Percentiles rank a stretch among this genome's conserved stretches.
Evolutionary conservation across 2,797 vertebrate genomes (phyloP).

Genomic region (Lerista edwardsae): DNA sequence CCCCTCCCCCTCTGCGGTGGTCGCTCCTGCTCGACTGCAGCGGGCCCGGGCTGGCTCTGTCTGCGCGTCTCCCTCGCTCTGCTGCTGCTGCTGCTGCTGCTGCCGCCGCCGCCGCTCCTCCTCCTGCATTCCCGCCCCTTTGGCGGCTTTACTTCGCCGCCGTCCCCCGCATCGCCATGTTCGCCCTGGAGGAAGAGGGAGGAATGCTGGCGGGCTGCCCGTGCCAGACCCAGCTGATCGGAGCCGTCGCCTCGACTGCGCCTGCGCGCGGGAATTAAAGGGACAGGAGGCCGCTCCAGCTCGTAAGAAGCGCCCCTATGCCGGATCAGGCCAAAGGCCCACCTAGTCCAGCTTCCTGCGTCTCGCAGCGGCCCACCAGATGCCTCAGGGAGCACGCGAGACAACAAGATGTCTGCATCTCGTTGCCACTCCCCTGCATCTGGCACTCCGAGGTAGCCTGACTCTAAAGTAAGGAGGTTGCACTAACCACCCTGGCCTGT

Average conservation of each 20-base stretch:
- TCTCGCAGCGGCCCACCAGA: no score
- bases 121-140: neutral
- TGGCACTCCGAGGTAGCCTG: no score
- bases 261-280: slow-evolving; percentile 88
- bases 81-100: slow-evolving; percentile 17
- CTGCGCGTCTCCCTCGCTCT: slow-evolving; percentile 26
- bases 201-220: slow-evolving; percentile 75
- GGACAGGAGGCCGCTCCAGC: slow-evolving; percentile 74
- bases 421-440: no score
- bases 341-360: no score
- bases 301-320: slow-evolving; percentile 54
- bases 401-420: no score
- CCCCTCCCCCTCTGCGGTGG: accelerated
- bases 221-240: slow-evolving; percentile 83
- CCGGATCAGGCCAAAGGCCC: no score
- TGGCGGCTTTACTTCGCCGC: slow-evolving; percentile 56
- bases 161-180: slow-evolving; percentile 73
- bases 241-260: slow-evolving; percentile 89
- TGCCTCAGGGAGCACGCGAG: no score
- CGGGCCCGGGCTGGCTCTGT: neutral
- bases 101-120: slow-evolving; percentile 42
- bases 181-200: slow-evolving; percentile 51
- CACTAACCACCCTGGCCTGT: no score
- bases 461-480: no score
- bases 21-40: neutral